Base-by-base conservation (phyloP, 92 coral and sea anemone genomes). In the Nematostella vectensis region DNA sequence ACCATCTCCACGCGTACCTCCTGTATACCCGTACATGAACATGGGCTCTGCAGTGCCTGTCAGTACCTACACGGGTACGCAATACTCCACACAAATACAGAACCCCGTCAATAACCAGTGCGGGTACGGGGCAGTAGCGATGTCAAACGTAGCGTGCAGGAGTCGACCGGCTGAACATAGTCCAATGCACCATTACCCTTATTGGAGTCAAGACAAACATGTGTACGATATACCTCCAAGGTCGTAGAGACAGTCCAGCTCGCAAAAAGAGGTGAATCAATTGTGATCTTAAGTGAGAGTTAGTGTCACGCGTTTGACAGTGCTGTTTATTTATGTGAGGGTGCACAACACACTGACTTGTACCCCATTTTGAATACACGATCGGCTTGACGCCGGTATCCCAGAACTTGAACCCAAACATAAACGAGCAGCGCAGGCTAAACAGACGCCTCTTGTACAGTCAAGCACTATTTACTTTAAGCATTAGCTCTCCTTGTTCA, bases 31-130 rank as follows among this genome's bases (percentile, higher is more conserved):
- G 36, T 85, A 85, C 69, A 75, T 91, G 82, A 87, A 87, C 61
- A 86, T 93, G 79, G 96, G 93, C 43, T 75, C 99, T 36, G 79
- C 83, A 18, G 99, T 93, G 37, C 99, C 99, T 31, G 99, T 87
- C 63, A 87, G 93, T 73, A 77, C 89, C 38, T 93, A 93, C 76
- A 74, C 99, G 47, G 79, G 96, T 26, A 78, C 95, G 47, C 99
- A 87, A 61, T 93, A 93, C 57, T 74, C 99, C 12, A 70, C 96
- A 55, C 99, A 87, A 72, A 71, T 93, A 48, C 99, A 86, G 81
- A 84, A 74, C 49, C 99, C 87, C 25, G 95, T 93, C 39, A 93
- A 82, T 73, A 83, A 87, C 68, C 95, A 85, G 43, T 88, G 95
- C 64, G 96, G 99, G 38, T 93, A 93, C 50, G 78, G 86, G 62